phyloP scores from a whole-genome alignment of 2,888 invertebrate genomes.

The Lutraria lutraria region DNA sequence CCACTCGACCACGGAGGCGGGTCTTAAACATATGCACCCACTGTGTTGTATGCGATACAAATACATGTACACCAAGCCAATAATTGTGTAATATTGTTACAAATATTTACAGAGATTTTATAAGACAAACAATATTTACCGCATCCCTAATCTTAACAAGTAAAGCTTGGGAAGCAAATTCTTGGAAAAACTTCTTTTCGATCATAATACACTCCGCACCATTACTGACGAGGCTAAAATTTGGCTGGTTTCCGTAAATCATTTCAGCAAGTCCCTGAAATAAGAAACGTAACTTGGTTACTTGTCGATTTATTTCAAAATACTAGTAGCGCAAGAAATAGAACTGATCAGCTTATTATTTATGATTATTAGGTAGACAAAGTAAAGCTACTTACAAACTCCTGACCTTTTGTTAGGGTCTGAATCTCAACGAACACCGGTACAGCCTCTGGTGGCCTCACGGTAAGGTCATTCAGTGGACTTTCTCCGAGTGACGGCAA shows the following conservation, averaged over 20 bases:
- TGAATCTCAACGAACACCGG: conserved; percentile 77
- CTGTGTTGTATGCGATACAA: no score
- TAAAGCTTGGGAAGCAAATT: conserved; percentile 75
- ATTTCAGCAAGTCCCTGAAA: conserved; percentile 80
- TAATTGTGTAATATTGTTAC: no score
- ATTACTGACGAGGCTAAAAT: conserved; percentile 81
- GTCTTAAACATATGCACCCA: no score
- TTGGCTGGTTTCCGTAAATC: conserved; percentile 79
- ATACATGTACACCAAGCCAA: no score
- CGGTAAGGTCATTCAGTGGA: conserved; percentile 52
- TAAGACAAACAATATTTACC: conserved; percentile 58
- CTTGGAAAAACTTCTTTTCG: conserved; percentile 81
- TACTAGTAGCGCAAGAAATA: not conserved
- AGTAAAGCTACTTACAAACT: conserved; percentile 77
- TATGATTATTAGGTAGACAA: not conserved
- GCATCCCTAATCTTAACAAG: conserved; percentile 74
- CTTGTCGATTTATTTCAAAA: not conserved
- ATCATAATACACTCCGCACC: conserved; percentile 82
- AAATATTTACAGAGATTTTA: no score
- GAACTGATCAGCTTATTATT: not conserved
- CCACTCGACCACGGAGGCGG: no score
- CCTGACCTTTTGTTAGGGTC: conserved; percentile 79
- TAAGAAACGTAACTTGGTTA: not conserved
- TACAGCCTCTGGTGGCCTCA: conserved; percentile 39
- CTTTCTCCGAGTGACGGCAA: conserved; percentile 54